Conservation (phyloP, 2,113 vertebrate genomes). For the Cathartes aura region DNA sequence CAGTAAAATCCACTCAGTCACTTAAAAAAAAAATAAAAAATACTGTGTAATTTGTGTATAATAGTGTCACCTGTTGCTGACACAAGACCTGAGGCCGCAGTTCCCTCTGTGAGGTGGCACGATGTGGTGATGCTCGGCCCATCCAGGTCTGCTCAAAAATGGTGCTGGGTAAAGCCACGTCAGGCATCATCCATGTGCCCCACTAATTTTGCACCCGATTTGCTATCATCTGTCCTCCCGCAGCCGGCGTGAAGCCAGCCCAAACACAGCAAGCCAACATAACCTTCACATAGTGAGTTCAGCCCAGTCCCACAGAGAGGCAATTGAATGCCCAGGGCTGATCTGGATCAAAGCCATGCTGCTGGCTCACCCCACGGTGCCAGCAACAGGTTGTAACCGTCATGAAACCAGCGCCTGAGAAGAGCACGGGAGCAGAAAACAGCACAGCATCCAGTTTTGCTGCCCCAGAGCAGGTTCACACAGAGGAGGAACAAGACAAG, state of each 20-base stretch:
- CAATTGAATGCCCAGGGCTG: not conserved
- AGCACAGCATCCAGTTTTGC: not conserved
- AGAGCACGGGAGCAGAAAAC: not conserved
- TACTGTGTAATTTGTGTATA: not conserved
- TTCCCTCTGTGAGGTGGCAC: not conserved
- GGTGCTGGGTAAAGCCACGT: not conserved
- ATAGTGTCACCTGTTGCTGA: not conserved
- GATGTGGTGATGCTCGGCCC: accelerated
- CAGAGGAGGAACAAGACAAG: accelerated
- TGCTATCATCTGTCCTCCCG: accelerated
- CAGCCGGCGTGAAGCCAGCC: accelerated
- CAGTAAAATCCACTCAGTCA: not conserved
- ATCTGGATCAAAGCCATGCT: not conserved
- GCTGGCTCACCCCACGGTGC: not conserved
- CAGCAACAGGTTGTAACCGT: not conserved
- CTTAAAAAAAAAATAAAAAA: not conserved
- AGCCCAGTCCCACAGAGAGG: not conserved
- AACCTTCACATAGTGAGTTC: not conserved
- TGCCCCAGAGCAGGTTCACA: not conserved
- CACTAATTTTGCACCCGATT: not conserved
- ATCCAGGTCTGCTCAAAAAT: not conserved
- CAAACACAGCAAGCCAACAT: not conserved
- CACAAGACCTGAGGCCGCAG: not conserved
- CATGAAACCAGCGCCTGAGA: not conserved
- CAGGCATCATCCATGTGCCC: not conserved